Evolutionary conservation across 2,888 invertebrate species (phyloP), one percentile per base, ranked within the genome.

Genomic region (Andrena dorsata): DNA sequence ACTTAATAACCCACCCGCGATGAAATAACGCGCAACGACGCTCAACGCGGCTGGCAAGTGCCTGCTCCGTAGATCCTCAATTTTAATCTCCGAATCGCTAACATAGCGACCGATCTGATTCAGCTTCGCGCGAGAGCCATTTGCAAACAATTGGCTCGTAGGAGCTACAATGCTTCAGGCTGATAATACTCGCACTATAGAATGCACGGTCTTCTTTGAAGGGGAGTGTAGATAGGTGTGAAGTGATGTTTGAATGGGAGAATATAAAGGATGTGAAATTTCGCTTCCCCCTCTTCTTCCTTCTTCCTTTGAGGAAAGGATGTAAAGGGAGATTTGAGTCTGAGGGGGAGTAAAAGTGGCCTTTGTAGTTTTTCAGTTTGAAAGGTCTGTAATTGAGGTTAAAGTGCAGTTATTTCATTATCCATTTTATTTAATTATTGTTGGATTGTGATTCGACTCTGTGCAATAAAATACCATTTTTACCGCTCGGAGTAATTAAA

Each of bases 1-100:
- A 60, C 71, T 69, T 69, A 77, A 71, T 79, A 76, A 64, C 32
- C 51, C 65, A 41, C 65, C 1, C 49, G 30, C 65, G 71, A 53
- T 60, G 60, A 66, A 79, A 79, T 47, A 51, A 51, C n/a, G 28
- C 13, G 5, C 53, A 68, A 20, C 20, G n/a, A 51, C 41, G 60
- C 5, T 56, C 51, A 61, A 47, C 41, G 51, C 51, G 53, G 41
- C 10, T 51, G 51, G 3, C 61, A 51, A 35, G 5, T 20, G 28
- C 8, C 41, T 32, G 53, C 20, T n/a, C 16, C 28, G 68, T n/a
- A 10, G 8, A 28, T 30, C 51, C 8, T 53, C 65, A 60, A 60
- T 80, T 80, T 71, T 64, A 71, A 78, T 60, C 32, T 65, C 13
- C 35, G 10, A 71, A 70, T 47, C 58, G 30, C 58, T 26, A 47